Conservation (phyloP, 2,888 invertebrate species). For the Drosophila pseudotalamancana region DNA sequence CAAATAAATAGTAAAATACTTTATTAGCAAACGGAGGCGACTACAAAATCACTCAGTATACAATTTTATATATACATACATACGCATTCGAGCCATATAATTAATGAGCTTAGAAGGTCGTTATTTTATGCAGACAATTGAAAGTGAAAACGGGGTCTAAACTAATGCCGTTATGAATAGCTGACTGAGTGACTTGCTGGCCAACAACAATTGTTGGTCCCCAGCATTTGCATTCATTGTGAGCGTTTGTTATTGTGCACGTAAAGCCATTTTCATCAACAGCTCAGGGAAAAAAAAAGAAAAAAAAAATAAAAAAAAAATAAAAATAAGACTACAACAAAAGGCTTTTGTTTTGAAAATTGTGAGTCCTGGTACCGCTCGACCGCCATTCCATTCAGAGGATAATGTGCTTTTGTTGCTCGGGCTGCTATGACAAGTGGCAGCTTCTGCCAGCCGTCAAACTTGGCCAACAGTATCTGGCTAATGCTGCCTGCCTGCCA, state of each 20-base stretch:
- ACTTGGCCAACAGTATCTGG: slow-evolving; percentile 25
- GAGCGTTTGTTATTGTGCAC: slow-evolving; percentile 56
- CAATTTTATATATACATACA: not conserved
- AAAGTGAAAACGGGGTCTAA: not conserved
- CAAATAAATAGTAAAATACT: slow-evolving; percentile 7
- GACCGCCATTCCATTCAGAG: slow-evolving; percentile 4
- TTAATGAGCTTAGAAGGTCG: not conserved
- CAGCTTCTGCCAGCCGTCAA: slow-evolving; percentile 22
- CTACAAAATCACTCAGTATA: not conserved
- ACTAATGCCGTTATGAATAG: not conserved
- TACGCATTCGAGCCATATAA: not conserved
- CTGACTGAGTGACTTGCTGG: not conserved
- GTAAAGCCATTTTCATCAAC: slow-evolving; percentile 64
- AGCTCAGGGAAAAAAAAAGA: slow-evolving; percentile 29
- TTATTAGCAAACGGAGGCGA: slow-evolving; percentile 4
- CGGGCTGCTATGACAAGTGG: slow-evolving; percentile 40
- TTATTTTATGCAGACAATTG: slow-evolving; percentile 12
- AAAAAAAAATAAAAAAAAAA: too few relatives aligned
- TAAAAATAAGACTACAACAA: too few relatives aligned
- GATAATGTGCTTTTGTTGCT: slow-evolving; percentile 44
- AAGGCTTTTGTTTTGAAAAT: slow-evolving; percentile 47
- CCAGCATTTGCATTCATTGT: slow-evolving; percentile 8
- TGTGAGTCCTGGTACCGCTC: slow-evolving; percentile 1
- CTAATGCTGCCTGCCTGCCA: slow-evolving; percentile 13
- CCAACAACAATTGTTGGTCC: slow-evolving; percentile 12